These are phyloP conservation scores for Drosophila ezoana DNA, from an alignment of 2,888 invertebrate genomes.

Conservation along the genomic window DNA sequence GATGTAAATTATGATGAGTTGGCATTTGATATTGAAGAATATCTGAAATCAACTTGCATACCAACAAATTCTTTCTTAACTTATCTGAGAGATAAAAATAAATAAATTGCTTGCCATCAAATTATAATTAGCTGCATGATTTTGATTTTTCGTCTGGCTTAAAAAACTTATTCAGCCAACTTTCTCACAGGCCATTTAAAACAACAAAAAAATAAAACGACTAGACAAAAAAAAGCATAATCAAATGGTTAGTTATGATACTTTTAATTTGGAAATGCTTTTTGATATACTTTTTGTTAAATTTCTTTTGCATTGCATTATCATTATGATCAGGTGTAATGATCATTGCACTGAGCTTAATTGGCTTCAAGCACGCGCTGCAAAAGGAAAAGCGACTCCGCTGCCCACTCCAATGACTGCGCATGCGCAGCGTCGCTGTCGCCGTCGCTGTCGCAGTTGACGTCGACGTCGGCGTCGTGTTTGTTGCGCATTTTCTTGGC, in stretches of 20 bases:
- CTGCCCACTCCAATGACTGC: constrained; percentile 49
- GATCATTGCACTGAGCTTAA: constrained; percentile 49
- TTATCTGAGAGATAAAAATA: background rate
- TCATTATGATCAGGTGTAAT: constrained; percentile 26
- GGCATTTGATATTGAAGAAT: constrained; percentile 2
- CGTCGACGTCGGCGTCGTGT: constrained; percentile 1
- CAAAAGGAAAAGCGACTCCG: constrained; percentile 53
- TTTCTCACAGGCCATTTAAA: constrained; percentile 40
- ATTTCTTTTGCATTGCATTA: constrained; percentile 51
- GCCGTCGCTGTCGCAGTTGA: constrained; percentile 1
- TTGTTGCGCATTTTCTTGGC: constrained; percentile 14
- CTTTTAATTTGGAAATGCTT: constrained; percentile 37
- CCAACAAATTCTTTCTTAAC: background rate
- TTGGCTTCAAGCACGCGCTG: constrained; percentile 56
- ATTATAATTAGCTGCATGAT: constrained; percentile 42
- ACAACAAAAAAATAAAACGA: constrained; percentile 2
- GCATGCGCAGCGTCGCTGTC: constrained; percentile 48
- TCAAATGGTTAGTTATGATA: constrained; percentile 26
- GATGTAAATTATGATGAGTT: background rate
- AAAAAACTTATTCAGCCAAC: constrained; percentile 23
- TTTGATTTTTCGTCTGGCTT: constrained; percentile 27
- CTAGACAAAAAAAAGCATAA: constrained; percentile 10
- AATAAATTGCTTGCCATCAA: constrained; percentile 19
- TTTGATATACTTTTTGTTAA: constrained; percentile 41
- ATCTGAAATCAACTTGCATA: background rate